phyloP scores from a whole-genome alignment of 2,888 invertebrate genomes.

The Gonocerus acuteangulatus region DNA sequence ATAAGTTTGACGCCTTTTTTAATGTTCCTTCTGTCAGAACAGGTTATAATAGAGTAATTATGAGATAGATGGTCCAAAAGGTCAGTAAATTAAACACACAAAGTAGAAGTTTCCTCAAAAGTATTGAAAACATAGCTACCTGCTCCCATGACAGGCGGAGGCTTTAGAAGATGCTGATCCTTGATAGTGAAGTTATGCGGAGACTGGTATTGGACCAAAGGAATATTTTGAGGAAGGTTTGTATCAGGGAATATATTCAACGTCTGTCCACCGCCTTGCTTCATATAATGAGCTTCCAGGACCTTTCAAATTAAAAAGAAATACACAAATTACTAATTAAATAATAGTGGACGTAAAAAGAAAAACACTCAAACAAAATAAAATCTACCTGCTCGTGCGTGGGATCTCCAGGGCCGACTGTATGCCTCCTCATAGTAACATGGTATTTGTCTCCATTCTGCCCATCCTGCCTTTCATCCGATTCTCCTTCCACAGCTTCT shows the following conservation, averaged over 20 bases:
- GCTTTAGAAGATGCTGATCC: constrained; percentile 87
- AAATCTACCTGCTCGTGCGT: constrained; percentile 67
- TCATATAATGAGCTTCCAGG: constrained; percentile 48
- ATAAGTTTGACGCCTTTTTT: no score
- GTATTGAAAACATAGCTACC: no score
- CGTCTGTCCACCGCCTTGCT: constrained; percentile 43
- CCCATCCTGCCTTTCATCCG: constrained; percentile 40
- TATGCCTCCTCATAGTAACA: constrained; percentile 69
- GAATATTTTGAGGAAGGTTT: constrained; percentile 76
- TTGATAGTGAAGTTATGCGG: constrained; percentile 80
- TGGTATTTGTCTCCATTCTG: constrained; percentile 38
- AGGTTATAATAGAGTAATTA: no score
- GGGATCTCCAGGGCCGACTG: constrained; percentile 87
- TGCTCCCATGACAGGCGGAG: constrained; percentile 82
- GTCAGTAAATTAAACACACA: no score
- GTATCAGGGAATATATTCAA: constrained; percentile 62
- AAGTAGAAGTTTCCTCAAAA: no score
- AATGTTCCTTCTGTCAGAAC: no score
- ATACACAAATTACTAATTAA: no score
- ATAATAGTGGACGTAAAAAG: no score
- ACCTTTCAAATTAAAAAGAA: constrained; percentile 41
- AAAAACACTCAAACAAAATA: no score
- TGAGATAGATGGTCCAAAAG: no score
- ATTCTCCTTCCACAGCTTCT: constrained; percentile 46
- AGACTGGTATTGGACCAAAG: constrained; percentile 73